Evolutionary conservation across 2,113 vertebrate genomes (phyloP).

Genomic region (Ia io): DNA sequence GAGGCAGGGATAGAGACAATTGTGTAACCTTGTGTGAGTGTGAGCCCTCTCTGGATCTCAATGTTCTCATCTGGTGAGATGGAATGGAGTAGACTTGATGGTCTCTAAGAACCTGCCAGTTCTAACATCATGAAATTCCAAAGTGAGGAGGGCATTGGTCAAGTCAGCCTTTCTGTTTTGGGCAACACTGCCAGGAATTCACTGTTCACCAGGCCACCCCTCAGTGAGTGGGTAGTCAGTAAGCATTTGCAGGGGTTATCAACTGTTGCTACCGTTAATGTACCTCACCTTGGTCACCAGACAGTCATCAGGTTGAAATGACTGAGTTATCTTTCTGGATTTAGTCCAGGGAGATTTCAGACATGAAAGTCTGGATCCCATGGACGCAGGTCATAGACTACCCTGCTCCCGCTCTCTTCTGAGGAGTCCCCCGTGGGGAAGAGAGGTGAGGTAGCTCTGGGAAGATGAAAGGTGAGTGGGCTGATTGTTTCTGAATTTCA

Average conservation of each 20-base stretch:
- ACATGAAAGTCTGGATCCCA: not conserved
- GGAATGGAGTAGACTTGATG: not conserved
- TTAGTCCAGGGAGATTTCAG: constrained; percentile 38
- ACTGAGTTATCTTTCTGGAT: constrained; percentile 43
- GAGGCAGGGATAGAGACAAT: not conserved
- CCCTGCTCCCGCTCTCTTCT: not conserved
- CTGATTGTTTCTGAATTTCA: constrained; percentile 1
- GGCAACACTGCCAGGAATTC: not conserved
- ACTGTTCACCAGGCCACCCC: not conserved
- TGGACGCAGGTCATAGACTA: not conserved
- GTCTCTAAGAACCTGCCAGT: not conserved
- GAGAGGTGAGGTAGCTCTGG: not conserved
- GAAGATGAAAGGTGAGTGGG: not conserved
- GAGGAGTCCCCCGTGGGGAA: not conserved
- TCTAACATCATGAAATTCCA: not conserved
- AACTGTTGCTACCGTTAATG: not conserved
- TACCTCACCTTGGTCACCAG: not conserved
- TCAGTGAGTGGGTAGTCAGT: not conserved
- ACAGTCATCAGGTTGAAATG: not conserved
- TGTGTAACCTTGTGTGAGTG: not conserved
- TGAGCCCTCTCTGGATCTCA: not conserved
- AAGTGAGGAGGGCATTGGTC: not conserved
- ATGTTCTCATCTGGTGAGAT: not conserved
- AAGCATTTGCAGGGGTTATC: not conserved
- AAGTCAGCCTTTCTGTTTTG: not conserved